Conservation (phyloP, 2,797 vertebrate species). For the Megaceryle alcyon region DNA sequence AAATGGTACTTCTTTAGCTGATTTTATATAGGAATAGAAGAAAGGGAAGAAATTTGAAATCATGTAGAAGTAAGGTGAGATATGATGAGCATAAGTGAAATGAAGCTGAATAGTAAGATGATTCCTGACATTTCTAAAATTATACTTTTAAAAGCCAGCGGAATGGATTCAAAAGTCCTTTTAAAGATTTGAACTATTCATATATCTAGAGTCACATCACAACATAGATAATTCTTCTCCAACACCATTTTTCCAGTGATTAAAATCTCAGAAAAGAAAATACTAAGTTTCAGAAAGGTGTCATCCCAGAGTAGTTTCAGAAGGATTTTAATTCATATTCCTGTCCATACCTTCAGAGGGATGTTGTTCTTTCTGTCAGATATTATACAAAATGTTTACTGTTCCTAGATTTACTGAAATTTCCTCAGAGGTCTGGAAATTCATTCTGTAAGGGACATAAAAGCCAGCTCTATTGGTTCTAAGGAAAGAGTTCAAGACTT, state of each 20-base stretch:
- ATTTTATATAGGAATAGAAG: not conserved
- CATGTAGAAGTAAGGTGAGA: not conserved
- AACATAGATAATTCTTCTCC: not conserved
- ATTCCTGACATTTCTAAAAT: constrained; percentile 5
- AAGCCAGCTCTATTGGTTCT: not conserved
- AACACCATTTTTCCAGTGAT: not conserved
- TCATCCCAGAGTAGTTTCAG: constrained; percentile 16
- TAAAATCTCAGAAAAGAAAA: constrained; percentile 10
- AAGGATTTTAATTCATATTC: not conserved
- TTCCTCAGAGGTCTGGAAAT: not conserved
- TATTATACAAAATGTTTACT: not conserved
- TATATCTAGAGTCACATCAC: not conserved
- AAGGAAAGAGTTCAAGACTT: not conserved
- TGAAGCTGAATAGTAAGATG: not conserved
- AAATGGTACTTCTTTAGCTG: not conserved
- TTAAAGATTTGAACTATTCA: not conserved
- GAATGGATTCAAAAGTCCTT: not conserved
- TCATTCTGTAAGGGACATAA: not conserved
- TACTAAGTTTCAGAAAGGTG: not conserved
- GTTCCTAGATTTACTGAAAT: constrained; percentile 14
- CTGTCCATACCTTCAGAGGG: constrained; percentile 3
- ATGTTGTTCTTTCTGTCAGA: constrained; percentile 32
- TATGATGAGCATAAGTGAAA: not conserved
- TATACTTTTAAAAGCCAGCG: not conserved
- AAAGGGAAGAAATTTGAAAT: not conserved